Conservation (phyloP, 2,797 vertebrate species). For the Trematomus bernacchii region DNA sequence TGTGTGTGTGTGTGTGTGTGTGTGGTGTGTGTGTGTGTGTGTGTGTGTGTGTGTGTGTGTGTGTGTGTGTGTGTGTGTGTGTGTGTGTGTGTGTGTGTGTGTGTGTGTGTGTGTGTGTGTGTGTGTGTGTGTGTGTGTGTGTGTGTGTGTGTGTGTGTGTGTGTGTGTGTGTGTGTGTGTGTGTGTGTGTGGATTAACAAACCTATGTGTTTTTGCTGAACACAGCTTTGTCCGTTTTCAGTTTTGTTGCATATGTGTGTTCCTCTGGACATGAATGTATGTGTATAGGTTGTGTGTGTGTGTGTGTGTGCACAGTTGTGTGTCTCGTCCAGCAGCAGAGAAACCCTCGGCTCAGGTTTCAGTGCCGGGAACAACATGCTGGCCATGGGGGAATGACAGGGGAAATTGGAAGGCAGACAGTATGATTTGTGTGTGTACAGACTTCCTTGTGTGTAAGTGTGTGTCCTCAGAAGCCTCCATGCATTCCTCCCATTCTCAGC, state of each 20-base stretch:
- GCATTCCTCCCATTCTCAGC: constrained; percentile 81
- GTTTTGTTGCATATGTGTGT: constrained; percentile 8
- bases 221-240: constrained; percentile 39
- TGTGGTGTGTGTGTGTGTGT: background rate
- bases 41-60: too few species aligned
- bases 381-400: constrained; percentile 78
- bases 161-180: too few species aligned
- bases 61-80: background rate
- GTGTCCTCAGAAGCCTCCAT: constrained; percentile 74
- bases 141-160: background rate
- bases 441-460: constrained; percentile 49
- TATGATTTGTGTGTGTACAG: constrained; percentile 82
- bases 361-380: constrained; percentile 80
- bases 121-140: constrained; percentile 33
- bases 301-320: constrained; percentile 33
- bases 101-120: constrained; percentile 19
- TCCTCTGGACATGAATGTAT: background rate
- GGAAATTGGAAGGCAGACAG: constrained; percentile 80
- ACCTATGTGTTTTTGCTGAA: constrained; percentile 24
- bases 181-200: too few species aligned
- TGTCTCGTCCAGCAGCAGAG: constrained; percentile 59
- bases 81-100: constrained; percentile 7
- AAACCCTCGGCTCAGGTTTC: constrained; percentile 80
- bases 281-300: constrained; percentile 5
- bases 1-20: constrained; percentile 33